These are phyloP conservation scores for Lepidotrigona ventralis DNA, from an alignment of 1,140 invertebrate genomes.

Conservation along the genomic window DNA sequence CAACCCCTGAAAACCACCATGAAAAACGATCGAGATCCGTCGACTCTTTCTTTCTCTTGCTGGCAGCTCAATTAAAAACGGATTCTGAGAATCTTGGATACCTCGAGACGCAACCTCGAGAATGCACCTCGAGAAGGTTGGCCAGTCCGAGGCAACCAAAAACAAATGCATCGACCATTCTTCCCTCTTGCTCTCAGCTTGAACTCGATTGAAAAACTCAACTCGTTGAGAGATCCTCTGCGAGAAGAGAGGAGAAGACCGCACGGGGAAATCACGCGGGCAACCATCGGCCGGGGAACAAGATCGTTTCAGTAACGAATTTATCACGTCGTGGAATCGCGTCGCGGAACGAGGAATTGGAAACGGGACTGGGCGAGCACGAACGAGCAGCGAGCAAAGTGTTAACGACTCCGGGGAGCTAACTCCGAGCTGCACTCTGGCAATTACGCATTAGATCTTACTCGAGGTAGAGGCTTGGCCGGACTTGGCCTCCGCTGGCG, in stretches of 20 bases:
- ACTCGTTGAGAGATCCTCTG: too few relatives aligned
- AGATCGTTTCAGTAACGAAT: not conserved
- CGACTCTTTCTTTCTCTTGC: too few relatives aligned
- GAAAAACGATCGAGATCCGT: too few relatives aligned
- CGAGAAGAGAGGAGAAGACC: not conserved
- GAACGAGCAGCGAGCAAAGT: conserved; percentile 13
- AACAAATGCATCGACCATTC: too few relatives aligned
- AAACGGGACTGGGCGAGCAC: not conserved
- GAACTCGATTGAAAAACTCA: not conserved
- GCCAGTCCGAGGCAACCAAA: too few relatives aligned
- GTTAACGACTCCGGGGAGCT: conserved; percentile 24
- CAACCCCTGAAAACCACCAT: too few relatives aligned
- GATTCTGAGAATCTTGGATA: too few relatives aligned
- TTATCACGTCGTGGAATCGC: conserved; percentile 6
- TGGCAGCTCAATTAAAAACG: too few relatives aligned
- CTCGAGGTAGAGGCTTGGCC: not conserved
- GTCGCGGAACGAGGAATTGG: not conserved
- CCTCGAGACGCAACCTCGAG: too few relatives aligned
- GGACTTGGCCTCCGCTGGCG: not conserved
- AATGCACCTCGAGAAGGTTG: too few relatives aligned
- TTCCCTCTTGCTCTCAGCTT: not conserved
- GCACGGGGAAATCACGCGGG: not conserved
- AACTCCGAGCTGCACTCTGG: conserved; percentile 14
- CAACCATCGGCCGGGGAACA: not conserved
- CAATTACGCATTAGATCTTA: conserved; percentile 46